Evolutionary conservation across 1,140 invertebrate genomes (phyloP), one percentile per base, ranked within the genome.

Genomic region (Bemisia tabaci): DNA sequence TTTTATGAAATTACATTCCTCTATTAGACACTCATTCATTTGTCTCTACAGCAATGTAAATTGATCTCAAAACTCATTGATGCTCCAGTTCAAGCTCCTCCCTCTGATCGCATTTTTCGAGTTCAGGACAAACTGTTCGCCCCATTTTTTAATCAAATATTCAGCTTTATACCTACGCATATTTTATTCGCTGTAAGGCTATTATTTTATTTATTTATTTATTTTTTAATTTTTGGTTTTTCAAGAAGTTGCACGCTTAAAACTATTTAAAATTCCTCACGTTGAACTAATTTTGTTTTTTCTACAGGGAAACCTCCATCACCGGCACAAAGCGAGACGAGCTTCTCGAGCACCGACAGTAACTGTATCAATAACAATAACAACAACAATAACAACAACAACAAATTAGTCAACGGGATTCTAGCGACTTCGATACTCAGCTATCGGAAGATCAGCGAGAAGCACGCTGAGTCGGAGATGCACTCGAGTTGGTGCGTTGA

Each of bases 401-500:
- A 33, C 21, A 66, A 26, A 23, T 26, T 62, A 27, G 26, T 60
- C 22, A 67, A 67, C 62, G 23, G 62, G 12, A 33, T 67, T 9
- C 66, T 62, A 23, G 22, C 63, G 22, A 61, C 66, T 12, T 23
- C 66, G 2, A 67, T 48, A 9, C 33, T 67, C 22, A 67, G 63
- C 17, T 67, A 67, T 62, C 62, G 21, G 22, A 26, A 12, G 21
- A n/a, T 65, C 9, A 27, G 17, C 9, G 63, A 68, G 11, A 22
- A 66, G n/a, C 5, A 59, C 1, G 26, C 25, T 1, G 65, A 67
- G 22, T 21, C 26, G 26, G 22, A 26, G 1, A 61, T 22, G 26
- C 26, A 39, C n/a, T 11, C 33, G 22, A 59, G 59, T n/a, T 61
- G n/a, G 59, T 70, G 70, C 62, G 58, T 59, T 11, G 67, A 72